These are phyloP conservation scores for Epirrhoe alternata DNA, from an alignment of 2,888 invertebrate genomes.

Conservation along the genomic window DNA sequence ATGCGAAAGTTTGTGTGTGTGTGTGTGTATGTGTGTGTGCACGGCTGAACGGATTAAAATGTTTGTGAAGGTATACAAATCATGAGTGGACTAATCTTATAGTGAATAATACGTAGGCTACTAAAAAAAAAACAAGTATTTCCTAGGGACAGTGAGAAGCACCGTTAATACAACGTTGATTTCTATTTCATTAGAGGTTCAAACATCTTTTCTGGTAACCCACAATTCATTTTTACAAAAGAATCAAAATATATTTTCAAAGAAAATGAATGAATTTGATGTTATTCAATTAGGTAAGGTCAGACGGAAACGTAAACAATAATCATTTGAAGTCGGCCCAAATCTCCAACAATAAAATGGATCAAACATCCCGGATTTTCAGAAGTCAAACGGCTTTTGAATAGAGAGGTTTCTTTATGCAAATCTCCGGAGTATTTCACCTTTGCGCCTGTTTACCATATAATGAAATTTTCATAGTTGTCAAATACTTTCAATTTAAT, in stretches of 20 bases:
- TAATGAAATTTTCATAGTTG: conserved; percentile 1
- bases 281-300: conserved; percentile 37
- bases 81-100: too few relatives aligned
- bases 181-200: too few relatives aligned
- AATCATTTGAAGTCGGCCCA: conserved; percentile 31
- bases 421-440: conserved; percentile 6
- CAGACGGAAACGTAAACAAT: conserved; percentile 36
- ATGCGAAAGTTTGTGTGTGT: too few relatives aligned
- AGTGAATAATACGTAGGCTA: too few relatives aligned
- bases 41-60: too few relatives aligned
- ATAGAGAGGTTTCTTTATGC: conserved; percentile 20
- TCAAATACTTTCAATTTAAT: conserved; percentile 8
- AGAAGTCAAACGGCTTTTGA: conserved; percentile 25
- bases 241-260: conserved; percentile 35
- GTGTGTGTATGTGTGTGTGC: too few relatives aligned
- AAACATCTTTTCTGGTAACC: conserved; percentile 24
- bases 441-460: conserved; percentile 5
- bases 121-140: too few relatives aligned
- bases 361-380: conserved; percentile 22
- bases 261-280: conserved; percentile 38
- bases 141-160: too few relatives aligned
- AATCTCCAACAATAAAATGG: conserved; percentile 32
- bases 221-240: conserved; percentile 33
- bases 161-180: not conserved
- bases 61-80: too few relatives aligned